Conservation (phyloP, 2,797 vertebrate species). For the Coracias cyanogaster region DNA sequence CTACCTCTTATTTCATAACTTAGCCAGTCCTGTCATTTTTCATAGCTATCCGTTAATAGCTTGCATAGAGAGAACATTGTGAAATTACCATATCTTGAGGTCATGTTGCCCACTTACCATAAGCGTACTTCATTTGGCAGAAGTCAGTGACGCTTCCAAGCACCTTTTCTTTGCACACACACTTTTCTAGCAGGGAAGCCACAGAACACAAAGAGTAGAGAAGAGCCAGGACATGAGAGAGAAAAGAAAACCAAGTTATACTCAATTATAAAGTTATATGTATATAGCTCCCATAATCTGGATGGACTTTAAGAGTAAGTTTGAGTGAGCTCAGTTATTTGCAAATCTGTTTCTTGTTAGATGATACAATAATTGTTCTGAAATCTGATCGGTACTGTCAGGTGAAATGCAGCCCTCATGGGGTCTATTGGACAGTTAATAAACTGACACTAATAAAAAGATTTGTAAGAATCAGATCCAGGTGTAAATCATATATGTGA, state of each 20-base stretch:
- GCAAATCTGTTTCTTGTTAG: conserved; percentile 9
- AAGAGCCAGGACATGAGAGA: neutral
- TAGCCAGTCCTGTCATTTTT: neutral
- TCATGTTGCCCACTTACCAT: conserved; percentile 80
- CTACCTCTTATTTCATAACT: neutral
- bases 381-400: neutral
- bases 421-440: neutral
- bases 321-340: conserved; percentile 32
- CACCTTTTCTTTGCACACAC: conserved; percentile 89
- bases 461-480: conserved; percentile 20
- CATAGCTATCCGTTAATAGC: neutral
- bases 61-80: neutral
- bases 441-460: neutral
- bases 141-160: conserved; percentile 84
- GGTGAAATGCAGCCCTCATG: neutral
- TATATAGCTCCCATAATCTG: neutral
- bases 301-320: neutral
- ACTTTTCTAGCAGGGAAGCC: conserved; percentile 83
- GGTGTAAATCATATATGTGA: neutral
- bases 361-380: neutral
- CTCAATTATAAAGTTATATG: neutral
- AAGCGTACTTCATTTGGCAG: conserved; percentile 89
- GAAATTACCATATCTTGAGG: neutral
- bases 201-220: neutral
- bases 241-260: neutral